Evolutionary conservation across 2,797 vertebrate species (phyloP), one percentile per base, ranked within the genome.

Genomic region (Avahi laniger): DNA sequence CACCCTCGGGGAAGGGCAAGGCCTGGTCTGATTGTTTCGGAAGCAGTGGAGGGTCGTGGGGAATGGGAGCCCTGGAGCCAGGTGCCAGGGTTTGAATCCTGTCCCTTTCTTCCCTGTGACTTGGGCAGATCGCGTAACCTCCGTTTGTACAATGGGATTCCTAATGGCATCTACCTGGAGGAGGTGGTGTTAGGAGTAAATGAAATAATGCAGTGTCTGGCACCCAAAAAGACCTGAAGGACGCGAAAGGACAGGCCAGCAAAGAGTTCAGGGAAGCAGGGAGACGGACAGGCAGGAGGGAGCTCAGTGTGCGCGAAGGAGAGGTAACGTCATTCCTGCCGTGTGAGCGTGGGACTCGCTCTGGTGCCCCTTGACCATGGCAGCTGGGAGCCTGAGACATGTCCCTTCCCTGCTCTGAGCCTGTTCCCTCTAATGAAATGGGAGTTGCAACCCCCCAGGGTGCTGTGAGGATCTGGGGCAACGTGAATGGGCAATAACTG

Each of bases 241-340:
- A 0, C 0, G 0, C 24, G 57, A 26, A n/a, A 69, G 26, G 43
- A 61, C 10, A 57, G 86, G 63, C 12, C 30, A 18, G 63, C 70
- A 48, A 7, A 26, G 43, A 22, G 72, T 59, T 46, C 87, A 41
- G 10, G n/a, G 52, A 70, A 26, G 20, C 10, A 18, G 1, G 69
- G 79, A 54, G 35, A 48, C 41, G 18, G 48, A 10, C 0, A 0
- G 18, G 24, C n/a, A 14, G 28, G 70, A 52, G 20, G 46, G 72
- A 33, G 38, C 54, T 63, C 22, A 20, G 30, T 7, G 11, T 0
- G 12, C 0, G 0, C 7, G 12, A 30, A 38, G 46, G 46, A n/a
- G 54, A n/a, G 43, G 48, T 33, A 48, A 41, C 5, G 72, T 46
- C n/a, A 0, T 28, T 17, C 24, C 48, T 43, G 26, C 46, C 11